A percentile compares a stretch with the other conserved stretches of the same genome.
Evolutionary conservation across 2,113 vertebrate species (phyloP).

Genomic region (Labrus mixtus): DNA sequence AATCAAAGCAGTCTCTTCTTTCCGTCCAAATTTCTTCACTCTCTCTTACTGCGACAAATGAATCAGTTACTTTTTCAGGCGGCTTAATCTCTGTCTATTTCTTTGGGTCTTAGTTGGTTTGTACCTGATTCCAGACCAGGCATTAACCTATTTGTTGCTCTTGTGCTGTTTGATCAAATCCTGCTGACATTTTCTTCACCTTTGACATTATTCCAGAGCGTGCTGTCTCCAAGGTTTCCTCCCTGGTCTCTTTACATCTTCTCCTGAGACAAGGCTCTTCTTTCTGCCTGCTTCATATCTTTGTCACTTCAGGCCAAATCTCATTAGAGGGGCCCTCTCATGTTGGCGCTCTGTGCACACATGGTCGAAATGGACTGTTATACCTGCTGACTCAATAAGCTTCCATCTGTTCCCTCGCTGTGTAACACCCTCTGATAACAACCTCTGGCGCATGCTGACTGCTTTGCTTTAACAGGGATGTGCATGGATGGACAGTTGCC

Average conservation of each 20-base stretch:
- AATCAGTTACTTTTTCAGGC: background rate
- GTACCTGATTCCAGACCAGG: conserved; percentile 13
- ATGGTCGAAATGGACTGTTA: conserved; percentile 45
- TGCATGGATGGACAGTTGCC: conserved; percentile 56
- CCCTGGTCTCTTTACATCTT: conserved; percentile 30
- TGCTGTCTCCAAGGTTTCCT: conserved; percentile 12
- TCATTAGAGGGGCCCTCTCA: conserved; percentile 39
- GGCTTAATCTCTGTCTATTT: conserved; percentile 19
- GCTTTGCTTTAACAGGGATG: conserved; percentile 71
- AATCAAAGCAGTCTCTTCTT: conserved; percentile 33
- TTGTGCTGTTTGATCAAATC: conserved; percentile 20
- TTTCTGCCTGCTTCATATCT: conserved; percentile 29
- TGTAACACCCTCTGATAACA: conserved; percentile 44
- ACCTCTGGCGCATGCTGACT: conserved; percentile 66
- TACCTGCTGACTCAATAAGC: conserved; percentile 64
- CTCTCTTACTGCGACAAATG: conserved; percentile 37
- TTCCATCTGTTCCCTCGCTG: conserved; percentile 37
- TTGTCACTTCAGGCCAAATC: conserved; percentile 41
- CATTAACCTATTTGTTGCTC: background rate
- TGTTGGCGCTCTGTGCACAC: conserved; percentile 35
- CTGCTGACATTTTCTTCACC: conserved; percentile 27
- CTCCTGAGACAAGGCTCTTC: conserved; percentile 10
- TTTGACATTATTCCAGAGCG: conserved; percentile 4
- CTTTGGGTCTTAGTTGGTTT: conserved; percentile 38
- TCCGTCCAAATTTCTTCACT: conserved; percentile 42